phyloP scores from a whole-genome alignment of 2,113 vertebrate genomes.

The Calidris pygmaea region DNA sequence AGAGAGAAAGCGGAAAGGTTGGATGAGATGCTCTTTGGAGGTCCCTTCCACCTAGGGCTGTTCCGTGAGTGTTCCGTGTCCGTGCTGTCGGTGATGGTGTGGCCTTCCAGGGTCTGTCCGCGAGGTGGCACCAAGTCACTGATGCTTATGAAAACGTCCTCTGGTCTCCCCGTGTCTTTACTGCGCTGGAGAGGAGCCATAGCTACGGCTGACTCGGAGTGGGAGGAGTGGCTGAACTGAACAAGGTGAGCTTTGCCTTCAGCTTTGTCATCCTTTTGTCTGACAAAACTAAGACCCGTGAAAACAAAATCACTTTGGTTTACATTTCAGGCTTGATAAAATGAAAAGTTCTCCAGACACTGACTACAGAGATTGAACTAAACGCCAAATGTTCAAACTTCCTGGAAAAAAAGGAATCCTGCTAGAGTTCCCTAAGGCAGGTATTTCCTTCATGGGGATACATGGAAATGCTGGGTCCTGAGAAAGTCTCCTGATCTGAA shows the following conservation, averaged over 20 bases:
- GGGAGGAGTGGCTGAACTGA: not conserved
- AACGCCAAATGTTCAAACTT: not conserved
- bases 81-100: not conserved
- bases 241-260: not conserved
- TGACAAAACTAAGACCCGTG: not conserved
- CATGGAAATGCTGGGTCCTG: not conserved
- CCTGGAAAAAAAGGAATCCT: no score
- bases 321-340: not conserved
- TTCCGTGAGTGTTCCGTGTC: not conserved
- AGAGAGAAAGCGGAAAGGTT: fast-evolving
- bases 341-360: not conserved
- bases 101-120: not conserved
- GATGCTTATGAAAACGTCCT: not conserved
- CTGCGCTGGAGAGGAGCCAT: fast-evolving
- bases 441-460: not conserved
- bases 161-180: fast-evolving
- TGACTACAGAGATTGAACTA: not conserved
- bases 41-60: not conserved
- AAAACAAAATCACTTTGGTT: not conserved
- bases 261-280: not conserved
- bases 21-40: fast-evolving
- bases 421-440: not conserved
- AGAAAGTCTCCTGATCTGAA: not conserved
- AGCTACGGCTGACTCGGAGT: fast-evolving
- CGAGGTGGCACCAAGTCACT: constrained; percentile 44